Percentiles rank a stretch among this genome's conserved stretches.
These are phyloP conservation scores for Lathamus discolor DNA, from an alignment of 2,113 vertebrate species.

Conservation along the genomic window DNA sequence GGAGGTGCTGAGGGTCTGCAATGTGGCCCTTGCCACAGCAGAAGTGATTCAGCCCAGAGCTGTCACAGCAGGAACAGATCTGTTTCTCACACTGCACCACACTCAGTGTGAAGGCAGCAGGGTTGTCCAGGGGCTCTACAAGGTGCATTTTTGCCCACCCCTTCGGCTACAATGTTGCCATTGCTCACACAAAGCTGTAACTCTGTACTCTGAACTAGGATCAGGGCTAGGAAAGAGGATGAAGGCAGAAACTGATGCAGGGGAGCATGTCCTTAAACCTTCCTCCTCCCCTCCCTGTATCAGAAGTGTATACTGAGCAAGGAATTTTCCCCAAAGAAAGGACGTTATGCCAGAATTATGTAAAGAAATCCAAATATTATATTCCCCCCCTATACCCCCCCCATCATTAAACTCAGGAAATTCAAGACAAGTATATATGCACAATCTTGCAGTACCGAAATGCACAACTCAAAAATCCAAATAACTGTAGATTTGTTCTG, in stretches of 20 bases:
- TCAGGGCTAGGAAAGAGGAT: not conserved
- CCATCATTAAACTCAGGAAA: not conserved
- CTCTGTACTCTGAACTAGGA: not conserved
- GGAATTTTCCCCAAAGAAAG: not conserved
- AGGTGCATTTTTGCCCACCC: not conserved
- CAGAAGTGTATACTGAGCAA: not conserved
- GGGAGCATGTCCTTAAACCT: not conserved
- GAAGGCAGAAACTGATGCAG: not conserved
- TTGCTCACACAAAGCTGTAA: not conserved
- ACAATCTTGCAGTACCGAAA: not conserved
- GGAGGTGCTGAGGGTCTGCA: not conserved
- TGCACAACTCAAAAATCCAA: not conserved
- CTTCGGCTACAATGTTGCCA: not conserved
- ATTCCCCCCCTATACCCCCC: rapidly evolving
- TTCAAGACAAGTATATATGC: not conserved
- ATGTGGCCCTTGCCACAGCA: not conserved
- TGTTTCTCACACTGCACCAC: not conserved
- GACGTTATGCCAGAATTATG: not conserved
- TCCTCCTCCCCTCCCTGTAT: not conserved
- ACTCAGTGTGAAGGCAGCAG: not conserved
- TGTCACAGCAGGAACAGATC: not conserved
- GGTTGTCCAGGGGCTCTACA: not conserved
- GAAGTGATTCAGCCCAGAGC: not conserved
- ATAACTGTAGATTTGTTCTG: not conserved
- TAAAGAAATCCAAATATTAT: not conserved